Evolutionary conservation across 1,140 invertebrate genomes (phyloP).

Genomic region (Bradynema listronoti): DNA sequence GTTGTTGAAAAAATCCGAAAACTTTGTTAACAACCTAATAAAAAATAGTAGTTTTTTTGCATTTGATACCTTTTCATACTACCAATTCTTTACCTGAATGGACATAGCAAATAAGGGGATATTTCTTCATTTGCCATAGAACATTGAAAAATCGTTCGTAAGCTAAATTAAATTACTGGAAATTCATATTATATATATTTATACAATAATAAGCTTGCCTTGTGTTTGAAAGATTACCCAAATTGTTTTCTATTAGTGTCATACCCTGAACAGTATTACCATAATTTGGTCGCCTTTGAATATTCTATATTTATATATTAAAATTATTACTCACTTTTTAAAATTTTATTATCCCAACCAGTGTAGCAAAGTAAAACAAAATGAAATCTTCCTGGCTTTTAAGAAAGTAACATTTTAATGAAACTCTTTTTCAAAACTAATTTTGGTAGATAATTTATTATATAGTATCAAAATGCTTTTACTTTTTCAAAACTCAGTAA

Average conservation of each 20-base stretch:
- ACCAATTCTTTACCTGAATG: constrained; percentile 51
- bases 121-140: constrained; percentile 40
- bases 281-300: constrained; percentile 39
- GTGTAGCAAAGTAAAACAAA: too few species aligned
- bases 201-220: constrained; percentile 17
- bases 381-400: too few species aligned
- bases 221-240: constrained; percentile 45
- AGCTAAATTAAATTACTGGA: constrained; percentile 27
- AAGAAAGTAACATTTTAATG: too few species aligned
- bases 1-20: too few species aligned
- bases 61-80: too few species aligned
- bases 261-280: constrained; percentile 52
- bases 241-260: constrained; percentile 57
- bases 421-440: too few species aligned
- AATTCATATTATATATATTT: not conserved
- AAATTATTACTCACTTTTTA: not conserved
- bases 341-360: too few species aligned
- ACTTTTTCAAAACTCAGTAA: too few species aligned
- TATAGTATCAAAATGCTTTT: too few species aligned
- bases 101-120: constrained; percentile 52
- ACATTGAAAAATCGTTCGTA: constrained; percentile 51
- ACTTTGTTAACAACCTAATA: too few species aligned
- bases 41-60: too few species aligned
- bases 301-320: not conserved
- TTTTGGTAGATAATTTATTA: too few species aligned